Conservation (phyloP, 2,113 vertebrate species). For the Proteles cristata region DNA sequence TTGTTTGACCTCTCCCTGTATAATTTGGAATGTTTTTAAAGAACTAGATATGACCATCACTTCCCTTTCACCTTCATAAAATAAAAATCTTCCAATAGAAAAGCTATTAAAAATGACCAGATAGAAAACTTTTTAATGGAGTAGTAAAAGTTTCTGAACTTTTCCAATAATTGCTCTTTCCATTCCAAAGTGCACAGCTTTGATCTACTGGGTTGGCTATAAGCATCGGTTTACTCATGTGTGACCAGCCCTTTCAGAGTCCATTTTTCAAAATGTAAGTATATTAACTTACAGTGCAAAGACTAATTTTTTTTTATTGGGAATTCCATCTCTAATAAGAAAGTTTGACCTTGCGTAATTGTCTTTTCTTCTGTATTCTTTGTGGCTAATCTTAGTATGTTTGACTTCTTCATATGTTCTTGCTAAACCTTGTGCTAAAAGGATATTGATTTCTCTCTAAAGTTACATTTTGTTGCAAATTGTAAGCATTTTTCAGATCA, state of each 20-base stretch:
- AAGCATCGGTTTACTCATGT: neutral
- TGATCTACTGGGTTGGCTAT: neutral
- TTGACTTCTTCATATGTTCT: slow-evolving; percentile 59
- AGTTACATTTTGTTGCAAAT: slow-evolving; percentile 65
- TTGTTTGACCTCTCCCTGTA: neutral
- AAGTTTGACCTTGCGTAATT: slow-evolving; percentile 37
- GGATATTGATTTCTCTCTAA: slow-evolving; percentile 66
- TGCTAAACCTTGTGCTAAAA: slow-evolving; percentile 63
- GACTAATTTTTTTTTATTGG: slow-evolving; percentile 49
- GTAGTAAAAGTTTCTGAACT: slow-evolving; percentile 5
- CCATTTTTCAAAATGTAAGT: slow-evolving; percentile 51
- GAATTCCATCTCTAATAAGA: slow-evolving; percentile 5
- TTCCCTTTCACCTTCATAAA: slow-evolving; percentile 47
- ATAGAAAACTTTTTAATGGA: slow-evolving; percentile 52
- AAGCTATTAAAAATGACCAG: slow-evolving; percentile 40
- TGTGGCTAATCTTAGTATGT: neutral
- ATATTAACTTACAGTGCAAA: slow-evolving; percentile 55
- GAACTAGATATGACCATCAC: neutral
- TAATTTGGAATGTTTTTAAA: slow-evolving; percentile 10
- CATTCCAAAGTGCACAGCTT: neutral
- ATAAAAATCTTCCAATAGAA: slow-evolving; percentile 59
- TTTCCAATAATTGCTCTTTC: neutral
- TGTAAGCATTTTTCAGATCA: slow-evolving; percentile 71
- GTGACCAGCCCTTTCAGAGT: slow-evolving; percentile 24
- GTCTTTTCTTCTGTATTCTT: slow-evolving; percentile 59